Conservation (phyloP, 2,888 invertebrate genomes). For the Crocallis elinguaria region DNA sequence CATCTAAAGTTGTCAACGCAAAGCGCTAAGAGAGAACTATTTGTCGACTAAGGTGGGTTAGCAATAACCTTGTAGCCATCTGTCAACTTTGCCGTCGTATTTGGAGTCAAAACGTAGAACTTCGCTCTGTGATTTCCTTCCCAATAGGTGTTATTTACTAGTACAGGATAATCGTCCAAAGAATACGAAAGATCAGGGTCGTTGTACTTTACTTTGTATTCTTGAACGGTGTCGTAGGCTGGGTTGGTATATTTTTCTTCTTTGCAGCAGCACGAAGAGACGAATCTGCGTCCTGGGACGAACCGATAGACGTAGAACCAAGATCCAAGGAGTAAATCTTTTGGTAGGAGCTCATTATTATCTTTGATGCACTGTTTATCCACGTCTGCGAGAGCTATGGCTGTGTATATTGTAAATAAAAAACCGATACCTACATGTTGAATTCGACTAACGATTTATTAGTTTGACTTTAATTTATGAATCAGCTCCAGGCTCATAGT, state of each 20-base stretch:
- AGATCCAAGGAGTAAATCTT: neutral
- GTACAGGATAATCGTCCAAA: neutral
- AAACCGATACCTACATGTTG: neutral
- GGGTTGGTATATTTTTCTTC: neutral
- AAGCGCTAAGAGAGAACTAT: constrained; percentile 8
- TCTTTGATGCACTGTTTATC: neutral
- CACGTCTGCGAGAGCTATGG: neutral
- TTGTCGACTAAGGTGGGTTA: neutral
- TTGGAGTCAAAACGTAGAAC: neutral
- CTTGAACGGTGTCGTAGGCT: neutral
- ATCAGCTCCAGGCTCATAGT: neutral
- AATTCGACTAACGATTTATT: neutral
- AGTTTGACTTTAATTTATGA: neutral
- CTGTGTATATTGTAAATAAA: neutral
- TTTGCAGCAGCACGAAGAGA: neutral
- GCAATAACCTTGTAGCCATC: neutral
- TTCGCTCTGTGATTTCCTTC: neutral
- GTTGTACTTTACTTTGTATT: constrained; percentile 3
- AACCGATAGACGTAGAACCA: neutral
- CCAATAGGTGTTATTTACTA: neutral
- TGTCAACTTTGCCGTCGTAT: neutral
- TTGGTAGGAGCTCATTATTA: neutral
- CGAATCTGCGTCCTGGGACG: no score
- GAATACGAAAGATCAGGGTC: neutral
- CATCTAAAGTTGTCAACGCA: constrained; percentile 2